Base-by-base conservation (phyloP, 2,113 vertebrate genomes). In the Ctenomys sociabilis region DNA sequence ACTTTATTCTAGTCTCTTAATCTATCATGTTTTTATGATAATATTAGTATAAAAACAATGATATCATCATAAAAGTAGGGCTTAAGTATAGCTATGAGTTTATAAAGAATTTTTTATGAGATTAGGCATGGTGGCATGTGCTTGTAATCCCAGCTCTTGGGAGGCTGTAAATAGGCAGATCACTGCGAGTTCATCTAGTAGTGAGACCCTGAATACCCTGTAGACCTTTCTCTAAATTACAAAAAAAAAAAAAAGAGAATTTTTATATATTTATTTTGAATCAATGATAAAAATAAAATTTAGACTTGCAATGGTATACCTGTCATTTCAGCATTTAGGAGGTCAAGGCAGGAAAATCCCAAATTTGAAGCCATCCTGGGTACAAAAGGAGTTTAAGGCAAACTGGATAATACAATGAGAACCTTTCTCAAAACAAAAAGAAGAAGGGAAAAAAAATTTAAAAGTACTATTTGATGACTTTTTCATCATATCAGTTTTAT, bases 231-330 rank as follows among this genome's bases (percentile, higher is more conserved):
- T 11, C 5, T 49, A 49, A 49, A 49, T 49, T 49, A 4, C 7
- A 57, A 57, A 57, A 57, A 57, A 57, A 17, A 57, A 57, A 57
- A n/a, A n/a, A n/a, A n/a, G n/a, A n/a, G n/a, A n/a, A n/a, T n/a
- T n/a, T n/a, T n/a, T n/a, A n/a, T n/a, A n/a, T n/a, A 52, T 81
- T 93, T 83, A 61, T 90, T 35, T 66, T 24, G 86, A 77, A 77
- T 83, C 93, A 93, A 59, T 91, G 43, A 80, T 90, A 64, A 95
- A 96, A 94, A 86, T 81, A 16, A 96, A 96, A 94, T 59, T 83
- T 52, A 52, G 30, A 52, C 77, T 24, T 49, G 45, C 7, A 32
- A 30, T 52, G 45, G 14, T 78, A 19, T 28, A 11, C 45, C 28
- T 52, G 16, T 52, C 32, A 52, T 80, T 8, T 28, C 30, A 52